Conservation (phyloP, 2,113 vertebrate species). For the Chamaea fasciata region DNA sequence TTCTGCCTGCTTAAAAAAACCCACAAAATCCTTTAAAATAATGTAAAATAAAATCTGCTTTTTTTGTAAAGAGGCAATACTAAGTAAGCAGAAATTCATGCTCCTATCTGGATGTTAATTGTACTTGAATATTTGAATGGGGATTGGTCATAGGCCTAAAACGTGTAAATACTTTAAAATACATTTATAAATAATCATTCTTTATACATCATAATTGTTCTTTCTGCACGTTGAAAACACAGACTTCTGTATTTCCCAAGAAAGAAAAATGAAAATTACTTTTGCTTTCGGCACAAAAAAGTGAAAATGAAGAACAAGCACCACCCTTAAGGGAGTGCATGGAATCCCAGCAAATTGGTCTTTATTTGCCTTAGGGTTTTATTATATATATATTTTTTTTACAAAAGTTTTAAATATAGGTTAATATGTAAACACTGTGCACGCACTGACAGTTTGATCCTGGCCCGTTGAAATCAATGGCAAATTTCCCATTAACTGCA, state of each 20-base stretch:
- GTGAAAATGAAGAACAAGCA: constrained; percentile 12
- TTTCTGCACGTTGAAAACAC: neutral
- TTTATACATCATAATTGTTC: constrained; percentile 19
- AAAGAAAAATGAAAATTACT: neutral
- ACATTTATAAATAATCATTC: constrained; percentile 36
- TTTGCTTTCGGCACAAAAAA: constrained; percentile 2
- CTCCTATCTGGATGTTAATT: neutral
- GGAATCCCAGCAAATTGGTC: neutral
- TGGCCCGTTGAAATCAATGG: constrained; percentile 29
- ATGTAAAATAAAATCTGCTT: neutral
- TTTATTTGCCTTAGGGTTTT: neutral
- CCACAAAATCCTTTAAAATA: neutral
- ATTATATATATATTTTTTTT: neutral
- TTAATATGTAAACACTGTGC: constrained; percentile 91
- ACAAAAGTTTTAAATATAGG: constrained; percentile 85
- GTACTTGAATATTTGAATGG: neutral
- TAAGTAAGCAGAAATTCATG: neutral
- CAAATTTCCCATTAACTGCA: constrained; percentile 19
- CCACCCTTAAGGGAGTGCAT: neutral
- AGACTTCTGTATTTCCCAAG: neutral
- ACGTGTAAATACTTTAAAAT: neutral
- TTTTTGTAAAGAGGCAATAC: neutral
- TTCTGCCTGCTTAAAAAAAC: neutral
- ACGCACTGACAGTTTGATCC: constrained; percentile 47
- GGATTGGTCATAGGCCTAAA: neutral